These are phyloP conservation scores for Nasonia longicornis DNA, from an alignment of 1,140 invertebrate species.

Conservation along the genomic window DNA sequence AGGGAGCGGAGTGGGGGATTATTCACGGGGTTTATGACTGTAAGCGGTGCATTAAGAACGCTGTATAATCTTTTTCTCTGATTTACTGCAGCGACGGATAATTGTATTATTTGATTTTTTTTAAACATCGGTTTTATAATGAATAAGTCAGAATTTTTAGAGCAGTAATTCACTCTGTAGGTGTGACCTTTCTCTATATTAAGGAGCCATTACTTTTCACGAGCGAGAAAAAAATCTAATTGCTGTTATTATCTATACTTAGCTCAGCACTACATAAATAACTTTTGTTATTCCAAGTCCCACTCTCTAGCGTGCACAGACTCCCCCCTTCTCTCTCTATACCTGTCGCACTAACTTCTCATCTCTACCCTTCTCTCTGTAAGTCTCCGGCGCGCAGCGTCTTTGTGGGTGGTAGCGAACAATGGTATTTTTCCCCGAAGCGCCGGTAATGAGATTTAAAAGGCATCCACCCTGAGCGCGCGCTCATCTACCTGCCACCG, in stretches of 20 bases:
- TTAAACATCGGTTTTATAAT: too few relatives aligned
- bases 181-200: neutral
- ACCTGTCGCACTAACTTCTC: slow-evolving; percentile 46
- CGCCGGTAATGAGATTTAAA: slow-evolving; percentile 50
- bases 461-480: slow-evolving; percentile 24
- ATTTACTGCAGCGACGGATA: neutral
- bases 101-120: neutral
- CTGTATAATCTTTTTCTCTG: neutral
- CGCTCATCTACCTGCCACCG: slow-evolving; percentile 43
- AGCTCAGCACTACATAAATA: slow-evolving; percentile 25
- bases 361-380: slow-evolving; percentile 34
- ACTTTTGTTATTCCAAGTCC: slow-evolving; percentile 45
- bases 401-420: slow-evolving; percentile 48
- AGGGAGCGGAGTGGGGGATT: neutral
- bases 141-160: too few relatives aligned
- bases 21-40: neutral
- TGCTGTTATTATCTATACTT: neutral
- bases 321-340: slow-evolving; percentile 7
- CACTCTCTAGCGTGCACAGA: slow-evolving; percentile 45
- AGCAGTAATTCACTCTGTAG: neutral
- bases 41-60: neutral
- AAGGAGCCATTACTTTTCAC: neutral
- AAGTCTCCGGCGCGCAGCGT: slow-evolving; percentile 16
- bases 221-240: slow-evolving; percentile 1
- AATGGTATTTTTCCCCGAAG: slow-evolving; percentile 45